Percentiles rank a stretch among this genome's conserved stretches.
Evolutionary conservation across 2,888 invertebrate species (phyloP).

Genomic region (Drosophila villosipedis): DNA sequence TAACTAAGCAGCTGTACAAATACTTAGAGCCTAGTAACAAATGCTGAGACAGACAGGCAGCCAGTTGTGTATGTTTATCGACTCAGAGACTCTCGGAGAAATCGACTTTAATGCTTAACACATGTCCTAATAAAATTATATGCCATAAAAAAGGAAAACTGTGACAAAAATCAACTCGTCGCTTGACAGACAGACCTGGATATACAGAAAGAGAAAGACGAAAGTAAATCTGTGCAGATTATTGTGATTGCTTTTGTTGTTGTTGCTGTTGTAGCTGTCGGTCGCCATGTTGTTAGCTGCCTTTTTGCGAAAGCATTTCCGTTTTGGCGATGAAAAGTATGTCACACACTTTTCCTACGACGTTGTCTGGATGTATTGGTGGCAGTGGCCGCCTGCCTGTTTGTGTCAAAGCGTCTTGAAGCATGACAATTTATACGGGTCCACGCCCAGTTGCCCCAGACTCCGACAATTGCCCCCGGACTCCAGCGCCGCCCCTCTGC

Average conservation of each 20-base stretch:
- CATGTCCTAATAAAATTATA: conserved; percentile 11
- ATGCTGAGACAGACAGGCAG: conserved; percentile 2
- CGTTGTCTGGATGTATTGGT: conserved; percentile 13
- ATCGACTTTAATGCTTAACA: conserved; percentile 7
- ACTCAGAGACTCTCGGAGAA: neutral
- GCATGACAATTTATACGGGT: conserved; percentile 62
- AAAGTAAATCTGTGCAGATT: neutral
- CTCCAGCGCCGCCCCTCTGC: neutral
- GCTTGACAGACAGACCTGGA: conserved; percentile 35
- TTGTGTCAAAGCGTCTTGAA: conserved; percentile 56
- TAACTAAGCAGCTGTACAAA: neutral
- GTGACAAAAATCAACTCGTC: conserved; percentile 42
- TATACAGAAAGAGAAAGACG: conserved; percentile 8
- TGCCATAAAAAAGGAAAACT: conserved; percentile 21
- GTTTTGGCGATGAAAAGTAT: conserved; percentile 69
- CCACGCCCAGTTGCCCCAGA: conserved; percentile 51
- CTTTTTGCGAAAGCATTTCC: conserved; percentile 66
- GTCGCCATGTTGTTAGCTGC: conserved; percentile 56
- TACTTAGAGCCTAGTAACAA: neutral
- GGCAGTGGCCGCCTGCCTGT: conserved; percentile 43
- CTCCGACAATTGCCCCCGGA: neutral
- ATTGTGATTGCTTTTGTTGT: neutral
- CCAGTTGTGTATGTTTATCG: neutral
- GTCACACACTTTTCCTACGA: conserved; percentile 48
- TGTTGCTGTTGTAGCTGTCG: conserved; percentile 43